These are phyloP conservation scores for Pristionchus arcanus DNA, from an alignment of 2,888 invertebrate genomes.

Conservation along the genomic window DNA sequence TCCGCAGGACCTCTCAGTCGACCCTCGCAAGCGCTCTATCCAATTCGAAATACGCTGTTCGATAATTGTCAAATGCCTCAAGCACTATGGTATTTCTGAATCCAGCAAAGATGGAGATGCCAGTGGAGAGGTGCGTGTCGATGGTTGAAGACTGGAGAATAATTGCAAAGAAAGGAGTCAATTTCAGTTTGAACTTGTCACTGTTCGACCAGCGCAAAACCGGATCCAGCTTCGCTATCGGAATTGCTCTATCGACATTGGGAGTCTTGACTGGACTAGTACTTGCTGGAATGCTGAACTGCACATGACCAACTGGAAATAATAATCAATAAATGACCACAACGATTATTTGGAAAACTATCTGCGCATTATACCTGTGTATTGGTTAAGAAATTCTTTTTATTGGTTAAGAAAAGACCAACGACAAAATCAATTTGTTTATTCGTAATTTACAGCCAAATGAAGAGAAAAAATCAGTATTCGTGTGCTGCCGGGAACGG, in stretches of 20 bases:
- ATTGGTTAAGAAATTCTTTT: too few relatives aligned
- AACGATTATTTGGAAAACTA: too few relatives aligned
- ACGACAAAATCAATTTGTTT: too few relatives aligned
- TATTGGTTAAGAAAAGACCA: too few relatives aligned
- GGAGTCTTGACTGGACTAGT: background rate
- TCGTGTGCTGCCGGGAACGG: constrained; percentile 10
- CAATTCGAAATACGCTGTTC: background rate
- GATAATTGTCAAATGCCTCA: background rate
- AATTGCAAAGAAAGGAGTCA: too few relatives aligned
- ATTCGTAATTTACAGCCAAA: too few relatives aligned
- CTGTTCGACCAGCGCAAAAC: background rate
- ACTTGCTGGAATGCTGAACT: background rate
- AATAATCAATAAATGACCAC: too few relatives aligned
- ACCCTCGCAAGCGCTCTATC: background rate
- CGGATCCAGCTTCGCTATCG: background rate
- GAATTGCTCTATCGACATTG: background rate
- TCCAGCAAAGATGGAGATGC: background rate
- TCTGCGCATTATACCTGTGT: too few relatives aligned
- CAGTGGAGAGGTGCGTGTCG: background rate
- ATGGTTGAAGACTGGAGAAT: too few relatives aligned
- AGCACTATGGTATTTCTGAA: background rate
- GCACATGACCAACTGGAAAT: background rate
- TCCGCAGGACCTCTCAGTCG: background rate
- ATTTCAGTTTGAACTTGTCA: background rate
- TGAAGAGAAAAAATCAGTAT: too few relatives aligned